Percentiles rank a stretch among this genome's conserved stretches.
These are phyloP conservation scores for Nannobrachium achirus DNA, from an alignment of 2,113 vertebrate species.

Conservation along the genomic window DNA sequence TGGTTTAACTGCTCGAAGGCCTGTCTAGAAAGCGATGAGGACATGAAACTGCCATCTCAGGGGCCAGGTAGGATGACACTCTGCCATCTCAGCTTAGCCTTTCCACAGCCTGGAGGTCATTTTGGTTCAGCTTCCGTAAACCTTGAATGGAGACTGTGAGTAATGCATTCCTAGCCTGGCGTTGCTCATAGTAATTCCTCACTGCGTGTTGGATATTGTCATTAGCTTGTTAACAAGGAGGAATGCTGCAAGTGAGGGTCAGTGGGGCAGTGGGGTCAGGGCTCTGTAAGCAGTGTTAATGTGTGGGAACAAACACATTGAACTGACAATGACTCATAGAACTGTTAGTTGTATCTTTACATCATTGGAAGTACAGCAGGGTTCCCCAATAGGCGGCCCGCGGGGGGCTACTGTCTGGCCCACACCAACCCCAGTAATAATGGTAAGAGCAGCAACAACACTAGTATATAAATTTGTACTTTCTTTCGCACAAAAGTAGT, in stretches of 20 bases:
- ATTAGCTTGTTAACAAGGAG: background rate
- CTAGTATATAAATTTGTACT: too few species aligned
- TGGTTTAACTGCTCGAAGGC: background rate
- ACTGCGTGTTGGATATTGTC: too few species aligned
- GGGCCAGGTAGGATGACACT: background rate
- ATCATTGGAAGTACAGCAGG: too few species aligned
- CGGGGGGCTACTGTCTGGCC: too few species aligned
- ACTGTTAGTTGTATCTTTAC: too few species aligned
- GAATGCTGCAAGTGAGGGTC: background rate
- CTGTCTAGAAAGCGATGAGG: background rate
- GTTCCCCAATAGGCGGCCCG: too few species aligned
- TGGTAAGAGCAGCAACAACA: too few species aligned
- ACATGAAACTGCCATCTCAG: background rate
- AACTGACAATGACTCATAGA: too few species aligned
- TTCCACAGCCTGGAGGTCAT: background rate
- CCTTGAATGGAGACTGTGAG: background rate
- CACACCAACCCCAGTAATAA: too few species aligned
- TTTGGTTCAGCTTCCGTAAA: background rate
- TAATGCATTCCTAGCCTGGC: conserved; percentile 3
- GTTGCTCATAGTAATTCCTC: too few species aligned
- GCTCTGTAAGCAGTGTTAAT: conserved; percentile 1
- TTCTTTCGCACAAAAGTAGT: too few species aligned
- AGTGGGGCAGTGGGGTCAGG: background rate
- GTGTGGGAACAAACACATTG: background rate
- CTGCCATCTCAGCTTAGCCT: background rate